Base-by-base conservation (phyloP, 2,797 vertebrate species). In the Gila robusta region DNA sequence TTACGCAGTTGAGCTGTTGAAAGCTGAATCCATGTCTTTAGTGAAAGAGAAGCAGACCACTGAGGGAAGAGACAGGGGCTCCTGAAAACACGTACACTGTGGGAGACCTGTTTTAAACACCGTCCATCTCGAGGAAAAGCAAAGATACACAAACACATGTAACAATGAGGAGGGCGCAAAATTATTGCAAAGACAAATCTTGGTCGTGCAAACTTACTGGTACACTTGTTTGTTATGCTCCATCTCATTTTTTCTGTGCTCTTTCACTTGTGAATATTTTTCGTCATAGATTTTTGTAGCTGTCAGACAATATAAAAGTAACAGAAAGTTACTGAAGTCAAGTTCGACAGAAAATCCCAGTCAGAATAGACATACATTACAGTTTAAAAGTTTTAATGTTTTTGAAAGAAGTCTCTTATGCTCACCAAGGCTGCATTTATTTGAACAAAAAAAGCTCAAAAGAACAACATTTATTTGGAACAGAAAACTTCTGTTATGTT, bases 111-210 rank as follows among this genome's bases (percentile, higher is more conserved):
- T 12, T 77, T 83, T 37, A 28, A 76, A 83, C 41, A 54, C 72
- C 35, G 82, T 19, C 6, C 84, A 9, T 32, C 95, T 95, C 44
- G 26, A 32, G 8, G 9, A 3, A 49, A 26, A 32, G 62, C 2
- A 19, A 14, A 26, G 3, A 49, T 9, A 21, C 21, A 44, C 32
- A 41, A 39, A 56, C 49, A 52, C n/a, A 19, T 49, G 23, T 41
- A 62, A 82, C 26, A 64, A 47, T 64, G 21, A 83, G 47, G 28
- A 64, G 11, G 17, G 1, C 26, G 47, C 14, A 9, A 83, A 47
- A 64, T 37, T 23, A n/a, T 39, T 56, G 80, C 35, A 6, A 69
- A 81, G 23, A 26, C 37, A 9, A 39, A 64, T n/a, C 12, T 74
- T 26, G 19, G 0, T 47, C 19, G 0, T n/a, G 12, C 19, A 10